Evolutionary conservation across 2,113 vertebrate species (phyloP).

Genomic region (Saccopteryx leptura): DNA sequence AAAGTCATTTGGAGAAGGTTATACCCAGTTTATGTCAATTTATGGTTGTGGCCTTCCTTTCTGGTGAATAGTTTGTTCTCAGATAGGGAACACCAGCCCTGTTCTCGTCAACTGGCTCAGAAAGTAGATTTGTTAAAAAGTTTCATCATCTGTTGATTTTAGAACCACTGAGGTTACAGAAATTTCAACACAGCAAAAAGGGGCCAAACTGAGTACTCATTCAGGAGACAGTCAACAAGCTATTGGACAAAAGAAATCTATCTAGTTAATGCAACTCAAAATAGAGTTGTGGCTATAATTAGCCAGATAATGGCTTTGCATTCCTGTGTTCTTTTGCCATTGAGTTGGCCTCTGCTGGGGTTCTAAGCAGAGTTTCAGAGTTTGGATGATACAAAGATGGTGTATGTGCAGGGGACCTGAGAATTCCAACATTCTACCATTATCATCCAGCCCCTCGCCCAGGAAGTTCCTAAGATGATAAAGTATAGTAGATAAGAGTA

Average conservation of each 20-base stretch:
- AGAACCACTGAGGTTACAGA: slow-evolving; percentile 64
- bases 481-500: not conserved
- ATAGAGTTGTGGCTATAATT: slow-evolving; percentile 38
- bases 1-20: slow-evolving; percentile 70
- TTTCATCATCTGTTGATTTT: slow-evolving; percentile 57
- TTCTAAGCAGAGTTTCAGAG: not conserved
- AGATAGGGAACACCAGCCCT: slow-evolving; percentile 67
- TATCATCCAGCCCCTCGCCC: not conserved
- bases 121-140: slow-evolving; percentile 61
- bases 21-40: slow-evolving; percentile 80
- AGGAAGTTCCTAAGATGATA: not conserved
- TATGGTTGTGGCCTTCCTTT: slow-evolving; percentile 69
- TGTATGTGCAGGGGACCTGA: not conserved
- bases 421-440: not conserved
- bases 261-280: not conserved
- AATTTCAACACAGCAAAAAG: not conserved
- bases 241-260: not conserved
- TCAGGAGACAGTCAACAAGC: not conserved
- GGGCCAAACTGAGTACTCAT: not conserved
- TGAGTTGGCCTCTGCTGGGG: not conserved
- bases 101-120: slow-evolving; percentile 72
- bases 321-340: not conserved
- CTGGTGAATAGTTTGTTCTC: slow-evolving; percentile 81
- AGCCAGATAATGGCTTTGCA: not conserved
- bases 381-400: not conserved